Evolutionary conservation across 2,888 invertebrate species (phyloP), one percentile per base, ranked within the genome.

Genomic region (Frankliniella fusca): DNA sequence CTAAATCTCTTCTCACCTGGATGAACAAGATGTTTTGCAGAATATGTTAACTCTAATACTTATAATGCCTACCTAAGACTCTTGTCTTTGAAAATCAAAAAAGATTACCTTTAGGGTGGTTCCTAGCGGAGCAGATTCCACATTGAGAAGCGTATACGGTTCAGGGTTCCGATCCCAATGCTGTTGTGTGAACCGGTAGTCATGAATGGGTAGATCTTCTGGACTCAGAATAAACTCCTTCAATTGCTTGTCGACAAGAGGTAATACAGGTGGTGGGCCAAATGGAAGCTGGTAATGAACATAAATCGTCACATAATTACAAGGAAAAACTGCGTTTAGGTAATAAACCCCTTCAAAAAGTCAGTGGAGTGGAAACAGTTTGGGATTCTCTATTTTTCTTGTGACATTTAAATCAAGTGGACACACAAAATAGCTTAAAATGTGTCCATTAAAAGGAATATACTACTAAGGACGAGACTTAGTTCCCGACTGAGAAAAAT

Each of bases 171-270:
- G 87, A 28, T 90, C 89, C 92, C 92, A 93, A 86, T 92, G 93
- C 86, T 90, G 90, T 86, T 94, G 94, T 28, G 92, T 91, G 85
- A 90, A 90, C 86, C 93, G 91, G 88, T 92, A 91, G 85, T 92
- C 90, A 87, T 95, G 94, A 84, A 95, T 93, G 0, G 94, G 92
- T 80, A 95, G 88, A 83, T 90, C 90, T 85, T 94, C 94, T 2
- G 93, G 92, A 85, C 91, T 91, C 82, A 92, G 88, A 65, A 94
- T 88, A 85, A 93, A 94, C 81, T 92, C 90, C 86, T 92, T 91
- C 50, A 95, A 88, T 84, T 92, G 90, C 84, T 92, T 91, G 85
- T 90, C 89, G 50, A 93, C 89, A 84, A 92, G 91, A 81, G 93
- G 91, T 83, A 94, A 89, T 83, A 94, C 91, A 38, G 93, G 93